Base-by-base conservation (phyloP, 2,113 vertebrate genomes). In the Lamprologus sp. region DNA sequence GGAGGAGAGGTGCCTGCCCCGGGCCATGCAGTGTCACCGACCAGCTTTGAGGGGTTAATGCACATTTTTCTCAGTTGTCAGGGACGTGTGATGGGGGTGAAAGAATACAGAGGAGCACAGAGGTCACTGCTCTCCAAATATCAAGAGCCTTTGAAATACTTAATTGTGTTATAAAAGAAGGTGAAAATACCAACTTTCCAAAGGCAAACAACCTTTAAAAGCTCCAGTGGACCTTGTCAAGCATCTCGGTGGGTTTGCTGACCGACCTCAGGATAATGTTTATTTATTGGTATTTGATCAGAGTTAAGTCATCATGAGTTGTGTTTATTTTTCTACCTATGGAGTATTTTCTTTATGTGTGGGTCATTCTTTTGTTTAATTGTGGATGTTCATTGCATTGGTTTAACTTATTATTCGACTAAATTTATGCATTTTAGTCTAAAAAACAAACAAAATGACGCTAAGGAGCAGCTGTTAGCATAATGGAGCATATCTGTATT, bases 61-160 rank as follows among this genome's bases (percentile, higher is more conserved):
- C 47, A 47, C 87, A 92, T 94, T 95, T 92, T 92, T 88, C 92
- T 92, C 87, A 91, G 85, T 91, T 90, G 89, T 94, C 92, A 92
- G 45, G 87, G 81, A 89, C 10, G 81, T 70, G 84, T 90, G 93
- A 94, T 81, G 89, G 33, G 85, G 87, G 82, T 83, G 91, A 85
- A 90, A 87, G 91, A 90, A 89, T 73, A 92, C 88, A 91, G 53
- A 93, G 81, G 60, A 77, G 87, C 40, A 33, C 73, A 73, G 47
- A 87, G 93, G 91, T 93, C 90, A 88, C 73, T 40, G 28, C 77
- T 47, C 84, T 80, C 40, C 90, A 92, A 86, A 92, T 79, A 88
- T 87, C 83, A 65, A 21, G 26, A 55, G 70, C 26, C 79, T 92
- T 91, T 90, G 81, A 91, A 90, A 90, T 58, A 54, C 54, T 75